Evolutionary conservation across 2,113 vertebrate species (phyloP).

Genomic region (Platanista minor): DNA sequence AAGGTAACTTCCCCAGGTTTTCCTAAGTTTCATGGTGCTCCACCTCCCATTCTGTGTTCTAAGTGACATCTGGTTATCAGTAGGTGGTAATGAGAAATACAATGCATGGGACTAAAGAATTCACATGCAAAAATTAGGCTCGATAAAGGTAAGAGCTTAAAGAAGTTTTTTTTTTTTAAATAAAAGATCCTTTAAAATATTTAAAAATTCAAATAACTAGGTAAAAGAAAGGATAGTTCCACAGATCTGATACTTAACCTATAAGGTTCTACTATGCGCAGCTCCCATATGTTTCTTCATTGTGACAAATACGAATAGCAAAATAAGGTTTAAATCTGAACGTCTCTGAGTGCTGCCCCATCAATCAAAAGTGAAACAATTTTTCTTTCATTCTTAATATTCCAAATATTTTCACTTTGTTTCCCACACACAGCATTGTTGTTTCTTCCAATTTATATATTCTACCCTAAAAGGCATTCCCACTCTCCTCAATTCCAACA

Average conservation of each 20-base stretch:
- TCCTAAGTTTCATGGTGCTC: neutral
- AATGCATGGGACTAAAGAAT: neutral
- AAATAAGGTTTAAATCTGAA: neutral
- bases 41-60: neutral
- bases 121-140: neutral
- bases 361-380: neutral
- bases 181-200: neutral
- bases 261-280: neutral
- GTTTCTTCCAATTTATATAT: neutral
- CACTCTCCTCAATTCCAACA: neutral
- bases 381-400: constrained; percentile 17
- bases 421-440: neutral
- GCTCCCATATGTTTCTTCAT: neutral
- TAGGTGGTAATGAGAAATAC: neutral
- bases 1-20: neutral
- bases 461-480: neutral
- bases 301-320: neutral
- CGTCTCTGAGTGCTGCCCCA: neutral
- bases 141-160: neutral
- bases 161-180: neutral
- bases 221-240: neutral
- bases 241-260: neutral
- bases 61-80: neutral
- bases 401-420: neutral
- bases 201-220: neutral